These are phyloP conservation scores for Zygaena filipendulae DNA, from an alignment of 2,888 invertebrate species.

Conservation along the genomic window DNA sequence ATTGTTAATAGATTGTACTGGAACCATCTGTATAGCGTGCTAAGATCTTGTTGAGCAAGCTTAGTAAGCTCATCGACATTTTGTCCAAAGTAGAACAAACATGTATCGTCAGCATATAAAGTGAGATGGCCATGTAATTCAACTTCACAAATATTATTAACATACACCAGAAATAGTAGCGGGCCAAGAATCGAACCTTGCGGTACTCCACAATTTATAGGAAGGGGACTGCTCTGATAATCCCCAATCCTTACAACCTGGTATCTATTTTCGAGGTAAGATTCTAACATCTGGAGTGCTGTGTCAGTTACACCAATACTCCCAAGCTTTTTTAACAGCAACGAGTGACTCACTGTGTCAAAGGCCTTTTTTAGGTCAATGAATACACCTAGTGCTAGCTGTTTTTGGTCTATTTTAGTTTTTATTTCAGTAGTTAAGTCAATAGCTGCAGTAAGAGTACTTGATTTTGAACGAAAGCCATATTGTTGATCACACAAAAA, in stretches of 20 bases:
- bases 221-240: neutral
- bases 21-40: slow-evolving; percentile 11
- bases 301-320: slow-evolving; percentile 1
- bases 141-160: slow-evolving; percentile 1
- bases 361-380: slow-evolving; percentile 12
- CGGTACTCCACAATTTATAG: neutral
- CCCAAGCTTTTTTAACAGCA: slow-evolving; percentile 2
- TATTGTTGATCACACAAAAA: slow-evolving; percentile 4
- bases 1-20: slow-evolving; percentile 2
- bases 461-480: slow-evolving; percentile 10
- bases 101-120: slow-evolving; percentile 3
- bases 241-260: slow-evolving; percentile 1
- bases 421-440: slow-evolving; percentile 15
- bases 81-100: neutral
- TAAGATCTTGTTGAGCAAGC: slow-evolving; percentile 12
- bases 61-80: neutral
- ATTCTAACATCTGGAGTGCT: slow-evolving; percentile 1
- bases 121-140: neutral
- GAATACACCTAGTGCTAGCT: slow-evolving; percentile 13
- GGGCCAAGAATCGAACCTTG: slow-evolving; percentile 2
- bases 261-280: slow-evolving; percentile 2
- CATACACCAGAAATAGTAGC: slow-evolving; percentile 1
- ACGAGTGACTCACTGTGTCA: slow-evolving; percentile 5
- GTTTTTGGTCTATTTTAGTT: slow-evolving; percentile 11
- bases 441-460: slow-evolving; percentile 11